Evolutionary conservation across 2,797 vertebrate species (phyloP), one percentile per base, ranked within the genome.

Genomic region (Danio albolineatus): DNA sequence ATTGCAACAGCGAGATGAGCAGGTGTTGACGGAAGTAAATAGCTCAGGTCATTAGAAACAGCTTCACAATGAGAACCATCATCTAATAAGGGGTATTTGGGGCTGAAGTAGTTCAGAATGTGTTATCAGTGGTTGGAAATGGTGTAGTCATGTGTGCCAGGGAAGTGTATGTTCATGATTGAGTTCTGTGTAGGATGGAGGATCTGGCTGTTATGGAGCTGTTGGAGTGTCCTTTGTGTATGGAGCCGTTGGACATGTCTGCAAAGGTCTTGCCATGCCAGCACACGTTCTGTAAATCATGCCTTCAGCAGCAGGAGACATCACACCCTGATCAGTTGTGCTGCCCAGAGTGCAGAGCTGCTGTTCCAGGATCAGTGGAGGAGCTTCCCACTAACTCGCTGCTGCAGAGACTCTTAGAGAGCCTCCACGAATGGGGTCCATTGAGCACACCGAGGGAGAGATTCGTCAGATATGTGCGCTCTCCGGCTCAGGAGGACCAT

Each of bases 261-360:
- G 95, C 97, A 1, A 97, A 95, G 87, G 96, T 98, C 72, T 92
- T 98, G 72, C 96, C 97, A 10, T 98, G 97, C 91, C 97, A 98
- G 90, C 97, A 98, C 91, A 97, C 96, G 0, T 98, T 98, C 94
- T 98, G 97, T 83, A 88, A 93, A 82, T 86, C 95, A 64, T 99
- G 97, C 83, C 91, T 98, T 75, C 95, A 95, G 90, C 92, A 90
- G 85, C 94, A 94, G 80, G 91, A 95, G 86, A 90, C 91, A 21
- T 88, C 92, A 21, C 89, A 89, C 79, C 92, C 94, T 84, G 94
- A 64, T 53, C 77, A 95, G 88, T 90, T 97, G 67, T 85, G 94
- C 84, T 98, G 97, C 78, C 97, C 97, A 0, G 96, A 97, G 90
- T 97, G 97, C 88, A 84, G 89, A 53, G 89, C 94, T 17, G 93